These are phyloP conservation scores for Ethmia dodecea DNA, from an alignment of 2,888 invertebrate species.

Conservation along the genomic window DNA sequence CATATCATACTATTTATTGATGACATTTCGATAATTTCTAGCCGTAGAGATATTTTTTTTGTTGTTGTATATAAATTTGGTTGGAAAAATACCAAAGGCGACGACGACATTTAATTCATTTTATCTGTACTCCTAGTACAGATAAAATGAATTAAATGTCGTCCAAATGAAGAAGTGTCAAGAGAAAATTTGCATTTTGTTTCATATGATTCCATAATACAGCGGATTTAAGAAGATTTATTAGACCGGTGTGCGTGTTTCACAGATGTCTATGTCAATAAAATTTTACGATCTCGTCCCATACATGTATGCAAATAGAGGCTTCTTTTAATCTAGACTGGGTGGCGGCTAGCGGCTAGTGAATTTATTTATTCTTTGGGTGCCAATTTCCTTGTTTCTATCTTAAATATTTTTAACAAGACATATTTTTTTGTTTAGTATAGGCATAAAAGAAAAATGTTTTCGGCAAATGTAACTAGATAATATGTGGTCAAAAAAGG, in stretches of 20 bases:
- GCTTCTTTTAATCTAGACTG: slow-evolving; percentile 59
- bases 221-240: slow-evolving; percentile 52
- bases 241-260: slow-evolving; percentile 50
- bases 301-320: slow-evolving; percentile 58
- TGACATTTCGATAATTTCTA: too few species aligned
- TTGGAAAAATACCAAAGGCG: too few species aligned
- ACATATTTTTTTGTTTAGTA: too few species aligned
- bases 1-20: too few species aligned
- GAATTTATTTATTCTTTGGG: slow-evolving; percentile 35
- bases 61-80: too few species aligned
- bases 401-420: too few species aligned
- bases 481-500: too few species aligned
- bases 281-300: slow-evolving; percentile 65
- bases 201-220: slow-evolving; percentile 40
- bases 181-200: slow-evolving; percentile 30
- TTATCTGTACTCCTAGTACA: too few species aligned
- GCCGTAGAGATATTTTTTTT: too few species aligned
- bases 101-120: slow-evolving; percentile 11
- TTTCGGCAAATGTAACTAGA: too few species aligned
- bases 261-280: slow-evolving; percentile 64
- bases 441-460: too few species aligned
- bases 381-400: slow-evolving; percentile 21
- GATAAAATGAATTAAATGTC: slow-evolving; percentile 11
- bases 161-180: slow-evolving; percentile 28
- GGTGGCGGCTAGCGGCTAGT: slow-evolving; percentile 55